phyloP scores from a whole-genome alignment of 2,797 vertebrate genomes.

The Stomatorhinus walkeri region DNA sequence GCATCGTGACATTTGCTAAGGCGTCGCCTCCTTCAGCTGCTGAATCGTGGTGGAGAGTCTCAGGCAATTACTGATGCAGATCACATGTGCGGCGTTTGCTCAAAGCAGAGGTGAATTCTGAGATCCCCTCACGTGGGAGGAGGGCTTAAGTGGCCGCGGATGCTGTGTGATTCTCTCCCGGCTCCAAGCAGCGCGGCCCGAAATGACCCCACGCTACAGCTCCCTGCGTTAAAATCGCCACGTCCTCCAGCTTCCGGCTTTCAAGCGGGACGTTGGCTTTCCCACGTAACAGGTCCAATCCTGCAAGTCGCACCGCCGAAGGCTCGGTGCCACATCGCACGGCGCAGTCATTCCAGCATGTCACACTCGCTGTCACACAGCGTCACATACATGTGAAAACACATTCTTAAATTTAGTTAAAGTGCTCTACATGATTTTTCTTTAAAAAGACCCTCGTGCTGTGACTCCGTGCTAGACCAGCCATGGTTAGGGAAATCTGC shows the following conservation, averaged over 20 bases:
- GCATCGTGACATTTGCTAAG: not conserved
- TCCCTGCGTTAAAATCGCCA: not conserved
- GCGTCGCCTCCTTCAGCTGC: not conserved
- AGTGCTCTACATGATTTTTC: not conserved
- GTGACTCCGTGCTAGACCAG: not conserved
- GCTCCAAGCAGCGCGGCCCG: not conserved
- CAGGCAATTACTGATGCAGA: not conserved
- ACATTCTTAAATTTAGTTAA: not conserved
- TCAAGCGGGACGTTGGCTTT: not conserved
- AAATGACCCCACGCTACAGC: not conserved
- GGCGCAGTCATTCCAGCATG: not conserved
- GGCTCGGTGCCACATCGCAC: not conserved
- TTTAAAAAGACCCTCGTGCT: not conserved
- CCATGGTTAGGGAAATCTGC: not conserved
- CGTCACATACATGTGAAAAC: not conserved
- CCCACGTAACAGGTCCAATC: not conserved
- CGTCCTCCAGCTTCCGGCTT: not conserved
- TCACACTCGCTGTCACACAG: not conserved
- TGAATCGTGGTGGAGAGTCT: not conserved
- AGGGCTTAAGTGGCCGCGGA: too few relatives aligned
- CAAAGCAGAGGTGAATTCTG: not conserved
- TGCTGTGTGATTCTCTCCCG: not conserved
- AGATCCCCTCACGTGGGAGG: not conserved
- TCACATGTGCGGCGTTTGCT: not conserved
- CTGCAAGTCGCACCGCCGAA: not conserved